These are phyloP conservation scores for Rhingia campestris DNA, from an alignment of 2,888 invertebrate genomes.

Conservation along the genomic window DNA sequence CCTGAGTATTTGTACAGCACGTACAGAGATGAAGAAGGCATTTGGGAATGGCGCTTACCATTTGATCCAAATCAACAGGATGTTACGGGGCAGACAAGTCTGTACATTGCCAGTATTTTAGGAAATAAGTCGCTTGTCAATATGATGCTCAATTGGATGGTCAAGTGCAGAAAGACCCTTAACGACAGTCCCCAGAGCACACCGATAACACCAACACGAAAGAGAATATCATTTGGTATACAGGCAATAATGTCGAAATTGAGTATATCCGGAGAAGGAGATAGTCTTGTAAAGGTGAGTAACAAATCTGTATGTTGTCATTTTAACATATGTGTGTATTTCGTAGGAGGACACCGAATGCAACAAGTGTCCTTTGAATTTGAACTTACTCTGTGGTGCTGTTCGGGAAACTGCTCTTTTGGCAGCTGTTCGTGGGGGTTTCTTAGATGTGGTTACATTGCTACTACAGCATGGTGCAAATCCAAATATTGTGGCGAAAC, in stretches of 20 bases:
- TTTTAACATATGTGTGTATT: slow-evolving; percentile 17
- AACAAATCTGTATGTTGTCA: slow-evolving; percentile 15
- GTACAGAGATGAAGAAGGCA: slow-evolving; percentile 88
- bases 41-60: slow-evolving; percentile 93
- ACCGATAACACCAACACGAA: slow-evolving; percentile 84
- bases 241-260: slow-evolving; percentile 93
- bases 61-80: slow-evolving; percentile 96
- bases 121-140: slow-evolving; percentile 92
- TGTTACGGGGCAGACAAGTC: slow-evolving; percentile 93
- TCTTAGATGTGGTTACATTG: slow-evolving; percentile 87
- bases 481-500: slow-evolving; percentile 87
- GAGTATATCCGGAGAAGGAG: slow-evolving; percentile 85
- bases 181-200: slow-evolving; percentile 78
- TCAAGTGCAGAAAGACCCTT: slow-evolving; percentile 84
- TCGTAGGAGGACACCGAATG: slow-evolving; percentile 76
- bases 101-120: slow-evolving; percentile 94
- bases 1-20: slow-evolving; percentile 87
- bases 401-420: slow-evolving; percentile 92
- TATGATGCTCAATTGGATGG: slow-evolving; percentile 88
- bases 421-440: slow-evolving; percentile 90
- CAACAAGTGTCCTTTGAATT: slow-evolving; percentile 87
- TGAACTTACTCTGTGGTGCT: slow-evolving; percentile 90
- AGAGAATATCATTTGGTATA: slow-evolving; percentile 93
- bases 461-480: slow-evolving; percentile 91
- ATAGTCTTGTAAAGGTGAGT: slow-evolving; percentile 82